A percentile compares a stretch with the other conserved stretches of the same genome.
Evolutionary conservation across 2,888 invertebrate species (phyloP).

Genomic region (Lobophora halterata): DNA sequence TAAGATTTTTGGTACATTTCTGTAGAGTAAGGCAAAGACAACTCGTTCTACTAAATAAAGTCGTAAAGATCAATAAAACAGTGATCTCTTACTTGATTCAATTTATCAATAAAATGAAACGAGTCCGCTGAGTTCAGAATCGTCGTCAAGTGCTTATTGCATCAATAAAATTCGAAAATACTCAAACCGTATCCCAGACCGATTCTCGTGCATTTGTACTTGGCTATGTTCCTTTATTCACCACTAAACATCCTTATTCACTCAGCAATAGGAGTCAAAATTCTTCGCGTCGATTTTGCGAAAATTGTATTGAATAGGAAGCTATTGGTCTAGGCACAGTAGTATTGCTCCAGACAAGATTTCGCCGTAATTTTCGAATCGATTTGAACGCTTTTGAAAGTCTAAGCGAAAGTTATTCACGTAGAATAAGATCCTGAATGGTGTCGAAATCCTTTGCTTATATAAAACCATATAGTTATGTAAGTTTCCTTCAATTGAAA

Average conservation of each 20-base stretch:
- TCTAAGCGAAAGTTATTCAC: constrained; percentile 31
- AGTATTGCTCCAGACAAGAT: constrained; percentile 42
- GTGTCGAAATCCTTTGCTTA: constrained; percentile 6
- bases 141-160: constrained; percentile 61
- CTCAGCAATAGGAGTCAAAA: constrained; percentile 15
- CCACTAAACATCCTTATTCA: constrained; percentile 16
- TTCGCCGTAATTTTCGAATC: constrained; percentile 41
- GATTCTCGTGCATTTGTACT: constrained; percentile 41
- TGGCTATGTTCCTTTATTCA: constrained; percentile 14
- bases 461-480: background rate
- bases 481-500: background rate
- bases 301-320: constrained; percentile 25
- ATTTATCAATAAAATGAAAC: constrained; percentile 13
- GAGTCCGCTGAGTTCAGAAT: constrained; percentile 27
- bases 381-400: constrained; percentile 45
- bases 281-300: constrained; percentile 14
- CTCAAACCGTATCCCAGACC: constrained; percentile 50
- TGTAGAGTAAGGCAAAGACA: too few species aligned
- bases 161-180: constrained; percentile 66
- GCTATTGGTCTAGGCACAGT: constrained; percentile 41
- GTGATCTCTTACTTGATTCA: constrained; percentile 13
- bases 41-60: background rate
- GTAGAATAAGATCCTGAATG: constrained; percentile 30
- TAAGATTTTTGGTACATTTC: too few species aligned
- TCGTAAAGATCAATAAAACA: constrained; percentile 12